A percentile compares a stretch with the other conserved stretches of the same genome.
Evolutionary conservation across 2,113 vertebrate genomes (phyloP).

Genomic region (Sterrhoptilus dennistouni): DNA sequence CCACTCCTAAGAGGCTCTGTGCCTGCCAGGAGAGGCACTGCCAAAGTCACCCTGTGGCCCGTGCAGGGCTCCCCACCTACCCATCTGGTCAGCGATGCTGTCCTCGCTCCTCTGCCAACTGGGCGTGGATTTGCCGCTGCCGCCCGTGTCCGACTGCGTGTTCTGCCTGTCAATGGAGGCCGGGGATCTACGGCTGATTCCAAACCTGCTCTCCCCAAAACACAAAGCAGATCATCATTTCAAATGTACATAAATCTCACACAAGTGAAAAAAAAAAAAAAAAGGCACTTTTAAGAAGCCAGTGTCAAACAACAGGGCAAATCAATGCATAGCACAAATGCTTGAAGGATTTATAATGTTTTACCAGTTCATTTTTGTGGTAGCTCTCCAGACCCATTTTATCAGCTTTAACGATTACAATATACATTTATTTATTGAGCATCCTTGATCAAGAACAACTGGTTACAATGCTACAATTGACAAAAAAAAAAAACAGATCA

Average conservation of each 20-base stretch:
- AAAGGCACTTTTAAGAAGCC: not conserved
- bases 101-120: constrained; percentile 87
- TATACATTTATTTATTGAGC: not conserved
- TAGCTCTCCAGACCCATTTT: not conserved
- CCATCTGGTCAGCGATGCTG: constrained; percentile 77
- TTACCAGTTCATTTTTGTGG: not conserved
- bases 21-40: not conserved
- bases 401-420: not conserved
- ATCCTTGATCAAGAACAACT: not conserved
- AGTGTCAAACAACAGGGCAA: not conserved
- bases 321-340: not conserved
- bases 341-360: not conserved
- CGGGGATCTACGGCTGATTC: constrained; percentile 87
- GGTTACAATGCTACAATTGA: not conserved
- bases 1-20: not conserved
- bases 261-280: not conserved
- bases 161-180: constrained; percentile 84
- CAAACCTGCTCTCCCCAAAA: constrained; percentile 81
- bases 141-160: constrained; percentile 76
- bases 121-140: constrained; percentile 84
- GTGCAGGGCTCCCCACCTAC: constrained; percentile 55
- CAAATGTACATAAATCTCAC: not conserved
- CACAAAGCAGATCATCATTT: constrained; percentile 26
- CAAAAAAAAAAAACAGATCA: not conserved
- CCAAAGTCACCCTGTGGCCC: not conserved